Evolutionary conservation across 2,797 vertebrate species (phyloP).

Genomic region (Lepus townsendii): DNA sequence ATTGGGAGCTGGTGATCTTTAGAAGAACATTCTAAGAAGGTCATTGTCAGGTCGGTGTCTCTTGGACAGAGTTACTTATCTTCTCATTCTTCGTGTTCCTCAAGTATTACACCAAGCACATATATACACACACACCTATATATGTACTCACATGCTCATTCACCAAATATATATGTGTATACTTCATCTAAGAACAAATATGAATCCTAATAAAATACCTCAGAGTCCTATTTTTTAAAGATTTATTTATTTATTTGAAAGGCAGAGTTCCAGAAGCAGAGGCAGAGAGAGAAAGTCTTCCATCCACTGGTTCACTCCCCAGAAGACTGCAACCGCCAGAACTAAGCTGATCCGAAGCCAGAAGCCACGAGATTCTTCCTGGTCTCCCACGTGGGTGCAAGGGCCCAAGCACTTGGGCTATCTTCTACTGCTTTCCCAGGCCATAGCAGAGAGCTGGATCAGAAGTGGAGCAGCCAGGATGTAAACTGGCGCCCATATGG

Average conservation of each 20-base stretch:
- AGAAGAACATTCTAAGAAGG: neutral
- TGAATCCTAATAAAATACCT: neutral
- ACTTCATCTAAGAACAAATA: neutral
- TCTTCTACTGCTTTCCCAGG: too few relatives aligned
- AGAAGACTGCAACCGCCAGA: too few relatives aligned
- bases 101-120: neutral
- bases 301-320: too few relatives aligned
- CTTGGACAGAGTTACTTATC: neutral
- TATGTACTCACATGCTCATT: neutral
- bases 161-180: neutral
- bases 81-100: neutral
- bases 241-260: neutral
- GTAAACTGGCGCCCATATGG: too few relatives aligned
- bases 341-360: too few relatives aligned
- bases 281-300: too few relatives aligned
- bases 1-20: neutral
- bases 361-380: too few relatives aligned
- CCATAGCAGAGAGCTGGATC: too few relatives aligned
- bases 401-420: too few relatives aligned
- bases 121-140: neutral
- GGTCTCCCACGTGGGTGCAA: too few relatives aligned
- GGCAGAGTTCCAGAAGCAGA: too few relatives aligned
- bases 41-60: neutral
- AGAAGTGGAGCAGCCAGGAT: too few relatives aligned
- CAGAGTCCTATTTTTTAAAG: neutral